phyloP scores from a whole-genome alignment of 1,140 invertebrate species.

The Phymastichus coffea region DNA sequence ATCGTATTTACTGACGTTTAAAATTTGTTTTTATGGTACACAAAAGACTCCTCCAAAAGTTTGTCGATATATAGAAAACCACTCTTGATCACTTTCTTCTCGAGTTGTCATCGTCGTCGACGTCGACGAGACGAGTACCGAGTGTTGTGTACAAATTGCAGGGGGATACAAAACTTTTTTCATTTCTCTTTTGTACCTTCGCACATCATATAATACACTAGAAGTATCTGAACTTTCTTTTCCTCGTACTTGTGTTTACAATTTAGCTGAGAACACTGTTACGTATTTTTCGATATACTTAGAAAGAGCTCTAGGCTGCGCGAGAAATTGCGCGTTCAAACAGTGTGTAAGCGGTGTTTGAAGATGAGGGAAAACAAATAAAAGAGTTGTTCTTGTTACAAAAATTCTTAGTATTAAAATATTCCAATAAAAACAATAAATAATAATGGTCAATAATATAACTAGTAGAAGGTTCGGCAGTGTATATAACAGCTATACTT shows the following conservation, averaged over 20 bases:
- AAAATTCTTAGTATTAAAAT: slow-evolving; percentile 60
- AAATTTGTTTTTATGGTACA: slow-evolving; percentile 5
- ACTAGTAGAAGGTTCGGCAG: slow-evolving; percentile 55
- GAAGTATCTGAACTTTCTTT: slow-evolving; percentile 13
- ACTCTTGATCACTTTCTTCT: too few relatives aligned
- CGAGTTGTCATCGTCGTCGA: too few relatives aligned
- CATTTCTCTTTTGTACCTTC: neutral
- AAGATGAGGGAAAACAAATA: slow-evolving; percentile 13
- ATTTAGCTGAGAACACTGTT: too few relatives aligned
- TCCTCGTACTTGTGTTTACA: too few relatives aligned
- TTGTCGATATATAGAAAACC: neutral
- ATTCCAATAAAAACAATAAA: slow-evolving; percentile 59
- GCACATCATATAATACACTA: neutral
- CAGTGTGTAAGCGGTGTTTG: too few relatives aligned
- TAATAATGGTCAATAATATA: slow-evolving; percentile 54
- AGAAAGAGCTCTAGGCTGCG: too few relatives aligned
- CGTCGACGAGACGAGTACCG: too few relatives aligned
- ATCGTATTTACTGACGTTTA: neutral
- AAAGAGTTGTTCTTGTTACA: slow-evolving; percentile 48
- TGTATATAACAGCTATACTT: slow-evolving; percentile 52
- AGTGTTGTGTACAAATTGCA: too few relatives aligned
- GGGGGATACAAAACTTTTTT: too few relatives aligned
- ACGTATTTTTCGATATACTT: neutral
- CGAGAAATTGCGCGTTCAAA: too few relatives aligned
- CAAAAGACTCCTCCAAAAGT: slow-evolving; percentile 2